Evolutionary conservation across 2,113 vertebrate genomes (phyloP).

Genomic region (Ciconia stormi): DNA sequence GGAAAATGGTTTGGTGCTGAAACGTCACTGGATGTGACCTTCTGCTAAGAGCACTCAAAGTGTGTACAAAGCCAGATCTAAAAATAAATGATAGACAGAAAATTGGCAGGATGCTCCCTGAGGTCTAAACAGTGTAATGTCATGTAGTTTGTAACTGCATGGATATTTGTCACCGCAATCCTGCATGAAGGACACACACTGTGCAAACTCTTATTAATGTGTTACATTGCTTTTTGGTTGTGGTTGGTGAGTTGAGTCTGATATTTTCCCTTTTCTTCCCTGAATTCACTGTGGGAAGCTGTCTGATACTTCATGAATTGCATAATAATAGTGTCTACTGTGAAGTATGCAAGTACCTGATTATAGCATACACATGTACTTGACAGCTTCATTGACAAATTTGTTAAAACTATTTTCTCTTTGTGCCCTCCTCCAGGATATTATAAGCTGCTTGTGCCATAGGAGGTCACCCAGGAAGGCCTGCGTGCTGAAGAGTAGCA

Average conservation of each 20-base stretch:
- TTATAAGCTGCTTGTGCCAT: background rate
- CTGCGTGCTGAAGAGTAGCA: background rate
- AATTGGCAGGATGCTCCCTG: constrained; percentile 53
- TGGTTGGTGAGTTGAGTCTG: background rate
- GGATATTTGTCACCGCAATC: constrained; percentile 48
- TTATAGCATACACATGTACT: background rate
- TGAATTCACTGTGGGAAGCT: constrained; percentile 41
- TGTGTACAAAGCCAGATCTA: background rate
- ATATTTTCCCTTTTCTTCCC: background rate
- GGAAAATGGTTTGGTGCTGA: constrained; percentile 14
- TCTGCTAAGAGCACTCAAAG: constrained; percentile 33
- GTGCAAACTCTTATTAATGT: constrained; percentile 52
- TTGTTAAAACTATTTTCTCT: constrained; percentile 31
- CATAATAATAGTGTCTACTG: constrained; percentile 6
- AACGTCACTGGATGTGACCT: constrained; percentile 54
- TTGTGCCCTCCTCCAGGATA: background rate
- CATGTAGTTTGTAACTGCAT: constrained; percentile 19
- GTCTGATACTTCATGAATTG: background rate
- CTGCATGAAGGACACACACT: constrained; percentile 59
- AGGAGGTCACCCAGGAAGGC: background rate
- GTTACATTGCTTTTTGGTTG: background rate
- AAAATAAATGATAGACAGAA: constrained; percentile 64
- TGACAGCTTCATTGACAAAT: constrained; percentile 34
- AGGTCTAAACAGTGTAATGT: constrained; percentile 41
- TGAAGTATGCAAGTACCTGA: constrained; percentile 46